Conservation (phyloP, 2,888 invertebrate species). For the Microctonus brassicae region DNA sequence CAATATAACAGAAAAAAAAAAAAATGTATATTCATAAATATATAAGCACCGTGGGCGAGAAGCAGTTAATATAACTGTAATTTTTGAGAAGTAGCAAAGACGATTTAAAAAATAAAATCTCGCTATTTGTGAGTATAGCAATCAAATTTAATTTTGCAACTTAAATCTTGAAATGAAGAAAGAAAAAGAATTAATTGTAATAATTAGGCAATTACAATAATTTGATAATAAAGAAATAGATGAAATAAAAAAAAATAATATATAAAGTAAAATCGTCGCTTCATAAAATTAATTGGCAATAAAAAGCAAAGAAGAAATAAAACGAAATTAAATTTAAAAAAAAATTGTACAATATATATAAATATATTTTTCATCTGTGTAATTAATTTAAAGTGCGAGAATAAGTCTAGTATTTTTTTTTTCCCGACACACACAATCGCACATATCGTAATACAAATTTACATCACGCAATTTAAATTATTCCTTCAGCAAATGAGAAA, state of each 20-base stretch:
- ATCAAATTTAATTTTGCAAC: conserved; percentile 31
- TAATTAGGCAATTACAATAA: background rate
- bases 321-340: background rate
- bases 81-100: conserved; percentile 14
- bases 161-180: background rate
- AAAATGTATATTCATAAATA: background rate
- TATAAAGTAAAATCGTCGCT: background rate
- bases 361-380: too few relatives aligned
- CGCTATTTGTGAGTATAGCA: conserved; percentile 2
- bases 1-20: background rate
- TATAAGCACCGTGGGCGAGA: conserved; percentile 8
- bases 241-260: conserved; percentile 43
- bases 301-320: background rate
- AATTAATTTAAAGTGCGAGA: conserved; percentile 23
- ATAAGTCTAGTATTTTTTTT: conserved; percentile 16
- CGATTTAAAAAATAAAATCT: conserved; percentile 5
- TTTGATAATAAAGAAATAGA: background rate
- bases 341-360: background rate
- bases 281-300: conserved; percentile 27
- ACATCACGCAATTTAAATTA: conserved; percentile 52
- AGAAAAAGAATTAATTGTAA: conserved; percentile 4
- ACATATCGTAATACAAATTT: conserved; percentile 49
- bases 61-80: conserved; percentile 16
- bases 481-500: conserved; percentile 39
- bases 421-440: background rate